These are phyloP conservation scores for Ailurus styani DNA, from an alignment of 2,113 vertebrate genomes.

Conservation along the genomic window DNA sequence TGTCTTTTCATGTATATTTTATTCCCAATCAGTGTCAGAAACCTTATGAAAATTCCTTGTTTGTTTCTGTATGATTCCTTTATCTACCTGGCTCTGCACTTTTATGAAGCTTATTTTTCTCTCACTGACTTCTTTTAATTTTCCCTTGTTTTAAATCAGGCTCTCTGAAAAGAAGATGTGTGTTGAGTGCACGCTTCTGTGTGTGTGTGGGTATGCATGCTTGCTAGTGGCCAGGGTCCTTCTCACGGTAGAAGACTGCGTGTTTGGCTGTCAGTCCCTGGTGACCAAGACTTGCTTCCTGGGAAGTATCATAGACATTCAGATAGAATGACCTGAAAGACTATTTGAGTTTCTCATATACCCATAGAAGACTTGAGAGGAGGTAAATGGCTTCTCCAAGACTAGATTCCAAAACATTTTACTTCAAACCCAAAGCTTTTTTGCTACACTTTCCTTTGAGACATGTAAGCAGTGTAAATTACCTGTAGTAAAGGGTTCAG, in stretches of 20 bases:
- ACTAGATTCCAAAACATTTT: neutral
- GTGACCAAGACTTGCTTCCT: neutral
- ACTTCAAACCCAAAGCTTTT: neutral
- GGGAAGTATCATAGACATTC: neutral
- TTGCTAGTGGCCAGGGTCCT: neutral
- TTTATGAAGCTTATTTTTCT: neutral
- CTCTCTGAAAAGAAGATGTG: neutral
- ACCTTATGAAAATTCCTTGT: neutral
- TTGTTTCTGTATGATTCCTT: neutral
- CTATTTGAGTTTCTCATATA: neutral
- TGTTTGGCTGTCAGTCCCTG: neutral
- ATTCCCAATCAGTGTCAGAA: conserved; percentile 37
- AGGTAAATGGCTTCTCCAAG: neutral
- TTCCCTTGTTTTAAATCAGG: neutral
- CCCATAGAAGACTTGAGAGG: neutral
- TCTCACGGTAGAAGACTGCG: neutral
- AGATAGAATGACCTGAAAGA: neutral
- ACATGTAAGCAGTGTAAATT: neutral
- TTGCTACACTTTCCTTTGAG: neutral
- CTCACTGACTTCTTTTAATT: neutral
- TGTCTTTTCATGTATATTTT: conserved; percentile 54
- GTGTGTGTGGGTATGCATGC: neutral
- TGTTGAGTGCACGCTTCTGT: neutral
- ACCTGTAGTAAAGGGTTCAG: neutral
- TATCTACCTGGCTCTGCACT: neutral